A percentile compares a stretch with the other conserved stretches of the same genome.
Evolutionary conservation across 2,797 vertebrate species (phyloP).

Genomic region (Lepus townsendii): DNA sequence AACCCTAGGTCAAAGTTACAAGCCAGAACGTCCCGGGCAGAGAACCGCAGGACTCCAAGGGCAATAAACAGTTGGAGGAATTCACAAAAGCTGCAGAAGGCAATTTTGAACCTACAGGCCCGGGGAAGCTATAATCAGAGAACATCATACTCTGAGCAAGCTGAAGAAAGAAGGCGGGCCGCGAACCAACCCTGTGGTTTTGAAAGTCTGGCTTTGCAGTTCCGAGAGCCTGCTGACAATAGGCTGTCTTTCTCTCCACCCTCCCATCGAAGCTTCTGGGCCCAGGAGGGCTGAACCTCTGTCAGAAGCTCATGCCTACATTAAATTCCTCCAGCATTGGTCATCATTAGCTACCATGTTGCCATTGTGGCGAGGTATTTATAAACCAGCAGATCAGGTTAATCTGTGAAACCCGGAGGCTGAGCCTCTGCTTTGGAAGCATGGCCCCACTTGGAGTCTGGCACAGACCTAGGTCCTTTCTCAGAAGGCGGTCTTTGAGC

Average conservation of each 20-base stretch:
- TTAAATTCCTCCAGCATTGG: slow-evolving; percentile 46
- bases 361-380: slow-evolving; percentile 2
- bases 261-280: slow-evolving; percentile 70
- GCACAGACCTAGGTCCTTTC: background rate
- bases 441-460: background rate
- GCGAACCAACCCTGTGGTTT: slow-evolving; percentile 50
- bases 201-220: slow-evolving; percentile 54
- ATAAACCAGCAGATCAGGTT: slow-evolving; percentile 46
- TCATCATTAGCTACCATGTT: slow-evolving; percentile 69
- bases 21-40: slow-evolving; percentile 16
- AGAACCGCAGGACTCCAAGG: background rate
- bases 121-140: slow-evolving; percentile 26
- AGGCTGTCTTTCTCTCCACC: slow-evolving; percentile 51
- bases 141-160: background rate
- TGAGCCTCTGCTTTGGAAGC: slow-evolving; percentile 50
- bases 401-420: background rate
- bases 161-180: slow-evolving; percentile 60
- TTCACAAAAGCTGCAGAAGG: slow-evolving; percentile 33
- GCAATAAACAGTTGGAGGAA: slow-evolving; percentile 30
- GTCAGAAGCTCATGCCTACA: slow-evolving; percentile 57
- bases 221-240: slow-evolving; percentile 69
- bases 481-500: slow-evolving; percentile 56
- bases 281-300: slow-evolving; percentile 9
- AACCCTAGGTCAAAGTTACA: slow-evolving; percentile 34
- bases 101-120: slow-evolving; percentile 55